Percentiles rank a stretch among this genome's conserved stretches.
These are phyloP conservation scores for Melanotaenia nigrans DNA, from an alignment of 2,797 vertebrate species.

Conservation along the genomic window DNA sequence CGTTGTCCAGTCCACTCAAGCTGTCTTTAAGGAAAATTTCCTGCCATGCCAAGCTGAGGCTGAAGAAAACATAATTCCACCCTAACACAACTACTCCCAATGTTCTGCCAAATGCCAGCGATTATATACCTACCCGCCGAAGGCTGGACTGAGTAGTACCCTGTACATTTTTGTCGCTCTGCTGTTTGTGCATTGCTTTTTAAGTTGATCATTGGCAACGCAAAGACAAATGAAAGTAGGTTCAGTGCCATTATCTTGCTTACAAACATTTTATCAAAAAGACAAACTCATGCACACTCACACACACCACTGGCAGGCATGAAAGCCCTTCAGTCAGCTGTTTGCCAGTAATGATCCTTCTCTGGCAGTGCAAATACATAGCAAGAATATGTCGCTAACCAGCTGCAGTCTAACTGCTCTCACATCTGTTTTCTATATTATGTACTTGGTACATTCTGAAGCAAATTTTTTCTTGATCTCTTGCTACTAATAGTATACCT, in stretches of 20 bases:
- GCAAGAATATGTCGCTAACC: conserved; percentile 80
- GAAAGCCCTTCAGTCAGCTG: conserved; percentile 70
- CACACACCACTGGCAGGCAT: conserved; percentile 48
- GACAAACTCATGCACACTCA: conserved; percentile 17
- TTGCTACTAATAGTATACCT: conserved; percentile 63
- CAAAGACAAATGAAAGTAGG: conserved; percentile 37
- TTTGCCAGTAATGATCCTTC: conserved; percentile 78
- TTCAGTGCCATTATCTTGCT: conserved; percentile 27
- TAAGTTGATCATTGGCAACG: conserved; percentile 55
- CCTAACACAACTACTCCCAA: conserved; percentile 64
- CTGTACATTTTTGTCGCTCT: conserved; percentile 49
- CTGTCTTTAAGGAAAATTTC: conserved; percentile 61
- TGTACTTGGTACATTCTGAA: conserved; percentile 82
- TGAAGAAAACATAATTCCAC: conserved; percentile 69
- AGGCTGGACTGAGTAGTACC: conserved; percentile 42
- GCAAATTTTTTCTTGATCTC: conserved; percentile 53
- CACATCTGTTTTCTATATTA: conserved; percentile 86
- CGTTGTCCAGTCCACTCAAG: conserved; percentile 53
- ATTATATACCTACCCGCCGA: conserved; percentile 67
- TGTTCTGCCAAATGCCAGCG: conserved; percentile 73
- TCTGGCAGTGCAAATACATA: conserved; percentile 68
- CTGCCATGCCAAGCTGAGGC: conserved; percentile 58
- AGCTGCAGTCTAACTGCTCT: conserved; percentile 79
- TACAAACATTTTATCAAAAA: conserved; percentile 52
- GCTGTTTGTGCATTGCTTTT: conserved; percentile 55